Conservation (phyloP, 2,888 invertebrate species). For the Minunthozetes semirufus region DNA sequence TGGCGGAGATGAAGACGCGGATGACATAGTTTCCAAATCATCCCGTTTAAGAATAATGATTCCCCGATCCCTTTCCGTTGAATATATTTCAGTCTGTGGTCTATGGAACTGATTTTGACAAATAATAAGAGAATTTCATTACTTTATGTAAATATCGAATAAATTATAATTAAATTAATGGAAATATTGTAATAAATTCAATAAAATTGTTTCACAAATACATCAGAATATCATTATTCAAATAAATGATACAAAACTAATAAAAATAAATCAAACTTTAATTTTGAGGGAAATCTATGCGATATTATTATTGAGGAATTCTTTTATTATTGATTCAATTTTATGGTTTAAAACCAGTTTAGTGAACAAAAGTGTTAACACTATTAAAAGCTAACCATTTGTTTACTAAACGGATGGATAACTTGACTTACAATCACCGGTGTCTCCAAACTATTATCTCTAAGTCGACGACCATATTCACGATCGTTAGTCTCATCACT, state of each 20-base stretch:
- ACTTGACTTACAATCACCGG: slow-evolving; percentile 22
- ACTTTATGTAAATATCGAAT: background rate
- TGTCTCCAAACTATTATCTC: background rate
- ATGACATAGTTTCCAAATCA: background rate
- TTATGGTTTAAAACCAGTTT: background rate
- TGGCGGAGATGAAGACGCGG: background rate
- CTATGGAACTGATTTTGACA: background rate
- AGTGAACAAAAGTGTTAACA: background rate
- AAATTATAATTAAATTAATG: background rate
- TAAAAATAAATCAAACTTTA: too few species aligned
- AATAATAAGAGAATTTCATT: background rate
- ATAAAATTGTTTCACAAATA: background rate
- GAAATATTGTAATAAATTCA: background rate
- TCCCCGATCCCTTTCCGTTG: background rate
- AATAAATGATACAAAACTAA: too few species aligned
- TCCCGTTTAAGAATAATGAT: slow-evolving; percentile 10
- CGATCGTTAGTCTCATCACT: background rate
- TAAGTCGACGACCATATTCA: background rate
- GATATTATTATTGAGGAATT: too few species aligned
- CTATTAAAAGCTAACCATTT: too few species aligned
- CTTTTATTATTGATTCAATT: too few species aligned
- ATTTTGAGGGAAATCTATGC: too few species aligned
- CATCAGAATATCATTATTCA: too few species aligned
- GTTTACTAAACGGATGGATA: too few species aligned
- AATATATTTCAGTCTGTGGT: slow-evolving; percentile 16